Conservation (phyloP, 1,140 invertebrate genomes). For the Drosophila subpulchrella region DNA sequence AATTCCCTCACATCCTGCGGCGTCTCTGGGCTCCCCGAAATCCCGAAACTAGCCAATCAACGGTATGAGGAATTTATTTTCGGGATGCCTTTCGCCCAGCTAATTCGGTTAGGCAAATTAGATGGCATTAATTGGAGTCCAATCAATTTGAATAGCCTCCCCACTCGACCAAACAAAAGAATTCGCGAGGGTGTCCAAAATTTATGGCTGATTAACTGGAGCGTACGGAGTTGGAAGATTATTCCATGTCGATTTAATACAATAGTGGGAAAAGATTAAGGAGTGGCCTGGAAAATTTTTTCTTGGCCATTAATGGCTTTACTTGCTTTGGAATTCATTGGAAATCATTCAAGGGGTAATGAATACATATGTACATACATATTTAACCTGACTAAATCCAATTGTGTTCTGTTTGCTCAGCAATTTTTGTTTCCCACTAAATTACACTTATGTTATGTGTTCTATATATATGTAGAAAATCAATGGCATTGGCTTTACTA, state of each 20-base stretch:
- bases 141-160: slow-evolving; percentile 71
- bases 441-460: neutral
- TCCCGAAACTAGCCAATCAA: slow-evolving; percentile 15
- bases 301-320: neutral
- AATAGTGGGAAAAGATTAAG: neutral
- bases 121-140: slow-evolving; percentile 76
- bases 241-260: slow-evolving; percentile 3
- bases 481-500: neutral
- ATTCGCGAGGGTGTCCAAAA: slow-evolving; percentile 41
- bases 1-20: slow-evolving; percentile 84
- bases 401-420: neutral
- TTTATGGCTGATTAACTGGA: slow-evolving; percentile 45
- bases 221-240: slow-evolving; percentile 9
- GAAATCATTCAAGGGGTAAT: neutral
- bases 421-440: neutral
- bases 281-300: neutral
- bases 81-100: slow-evolving; percentile 32
- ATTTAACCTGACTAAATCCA: neutral
- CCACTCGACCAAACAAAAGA: slow-evolving; percentile 54
- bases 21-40: neutral
- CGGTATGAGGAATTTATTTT: slow-evolving; percentile 57
- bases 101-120: slow-evolving; percentile 78
- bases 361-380: neutral
- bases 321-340: neutral
- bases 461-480: neutral